Percentiles rank a stretch among this genome's conserved stretches.
phyloP scores from a whole-genome alignment of 2,797 vertebrate genomes.

The Carduelis carduelis region DNA sequence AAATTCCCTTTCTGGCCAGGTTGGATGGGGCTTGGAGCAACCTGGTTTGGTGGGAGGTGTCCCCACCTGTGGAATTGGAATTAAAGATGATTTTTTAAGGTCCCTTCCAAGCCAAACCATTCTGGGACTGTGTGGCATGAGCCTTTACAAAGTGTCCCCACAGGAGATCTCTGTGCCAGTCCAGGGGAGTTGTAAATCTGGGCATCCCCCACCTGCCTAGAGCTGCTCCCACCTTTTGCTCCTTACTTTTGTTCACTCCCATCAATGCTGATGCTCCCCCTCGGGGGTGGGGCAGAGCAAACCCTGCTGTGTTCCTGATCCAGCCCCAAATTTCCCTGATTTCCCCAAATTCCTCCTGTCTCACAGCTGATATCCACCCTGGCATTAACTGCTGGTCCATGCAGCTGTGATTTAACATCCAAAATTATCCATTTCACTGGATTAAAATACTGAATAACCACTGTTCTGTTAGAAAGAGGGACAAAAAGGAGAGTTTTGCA shows the following conservation, averaged over 20 bases:
- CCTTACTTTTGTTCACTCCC: fast-evolving
- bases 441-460: background rate
- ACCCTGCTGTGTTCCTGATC: background rate
- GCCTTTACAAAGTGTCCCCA: background rate
- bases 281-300: background rate
- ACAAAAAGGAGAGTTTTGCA: background rate
- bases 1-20: background rate
- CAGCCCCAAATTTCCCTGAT: background rate
- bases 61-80: background rate
- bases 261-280: fast-evolving
- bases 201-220: background rate
- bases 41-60: background rate
- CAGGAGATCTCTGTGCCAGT: background rate
- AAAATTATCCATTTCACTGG: background rate
- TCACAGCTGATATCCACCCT: background rate
- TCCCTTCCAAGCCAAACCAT: background rate
- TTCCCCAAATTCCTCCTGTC: background rate
- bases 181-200: background rate
- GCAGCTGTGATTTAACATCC: background rate
- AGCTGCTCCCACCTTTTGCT: background rate
- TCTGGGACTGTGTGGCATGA: background rate
- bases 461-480: background rate
- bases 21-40: background rate
- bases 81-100: background rate
- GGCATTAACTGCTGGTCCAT: background rate